Percentiles rank a stretch among this genome's conserved stretches.
Evolutionary conservation across 2,888 invertebrate species (phyloP).

Genomic region (Metalampra italica): DNA sequence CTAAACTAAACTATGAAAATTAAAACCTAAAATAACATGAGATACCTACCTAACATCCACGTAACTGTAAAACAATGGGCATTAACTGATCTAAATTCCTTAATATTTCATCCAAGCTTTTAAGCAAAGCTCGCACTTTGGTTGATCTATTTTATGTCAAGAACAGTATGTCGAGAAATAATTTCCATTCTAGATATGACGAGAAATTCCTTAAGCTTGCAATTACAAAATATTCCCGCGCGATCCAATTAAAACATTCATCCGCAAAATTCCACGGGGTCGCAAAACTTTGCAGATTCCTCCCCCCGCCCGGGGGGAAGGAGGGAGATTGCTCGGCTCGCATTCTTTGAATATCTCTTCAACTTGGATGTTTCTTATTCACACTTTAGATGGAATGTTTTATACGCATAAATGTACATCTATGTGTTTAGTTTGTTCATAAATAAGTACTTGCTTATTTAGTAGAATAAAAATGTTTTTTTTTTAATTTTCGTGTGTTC

Average conservation of each 20-base stretch:
- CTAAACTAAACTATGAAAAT: too few species aligned
- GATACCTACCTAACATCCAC: too few species aligned
- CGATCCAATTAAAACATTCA: conserved; percentile 75
- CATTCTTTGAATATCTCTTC: conserved; percentile 63
- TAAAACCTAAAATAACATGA: too few species aligned
- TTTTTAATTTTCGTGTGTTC: too few species aligned
- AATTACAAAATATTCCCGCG: conserved; percentile 71
- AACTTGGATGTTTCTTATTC: conserved; percentile 44
- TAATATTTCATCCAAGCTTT: too few species aligned
- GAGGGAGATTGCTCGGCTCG: conserved; percentile 38
- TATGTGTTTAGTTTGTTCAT: too few species aligned
- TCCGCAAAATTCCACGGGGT: conserved; percentile 70
- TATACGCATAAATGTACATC: background rate
- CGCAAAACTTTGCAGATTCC: conserved; percentile 61
- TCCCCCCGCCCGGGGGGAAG: conserved; percentile 22
- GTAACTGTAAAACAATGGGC: too few species aligned
- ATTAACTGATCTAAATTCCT: too few species aligned
- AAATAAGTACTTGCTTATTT: too few species aligned
- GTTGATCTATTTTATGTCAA: too few species aligned
- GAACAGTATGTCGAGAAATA: background rate
- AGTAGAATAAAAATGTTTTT: too few species aligned
- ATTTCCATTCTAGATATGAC: conserved; percentile 8
- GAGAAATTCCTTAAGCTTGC: conserved; percentile 23
- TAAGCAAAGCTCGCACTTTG: too few species aligned
- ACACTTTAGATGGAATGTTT: conserved; percentile 27